Conservation (phyloP, 2,888 invertebrate species). For the Temnothorax rugatulus region DNA sequence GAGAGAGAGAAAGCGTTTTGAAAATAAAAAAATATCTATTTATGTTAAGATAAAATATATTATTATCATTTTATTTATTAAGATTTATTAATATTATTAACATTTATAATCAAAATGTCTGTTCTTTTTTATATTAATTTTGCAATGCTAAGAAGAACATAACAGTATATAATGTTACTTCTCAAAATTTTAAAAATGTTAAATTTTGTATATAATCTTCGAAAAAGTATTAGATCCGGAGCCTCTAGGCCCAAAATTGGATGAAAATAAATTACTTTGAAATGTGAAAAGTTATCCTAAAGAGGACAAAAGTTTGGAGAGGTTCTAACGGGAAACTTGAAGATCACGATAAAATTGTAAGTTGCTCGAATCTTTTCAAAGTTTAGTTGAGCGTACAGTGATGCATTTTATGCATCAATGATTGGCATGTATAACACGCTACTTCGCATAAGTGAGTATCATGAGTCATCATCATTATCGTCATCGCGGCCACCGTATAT, state of each 20-base stretch:
- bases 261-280: not conserved
- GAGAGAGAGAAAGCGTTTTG: not conserved
- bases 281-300: not conserved
- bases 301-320: not conserved
- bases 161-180: not conserved
- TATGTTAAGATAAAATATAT: not conserved
- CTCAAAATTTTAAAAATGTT: not conserved
- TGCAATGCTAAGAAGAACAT: not conserved
- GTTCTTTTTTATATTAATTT: not conserved
- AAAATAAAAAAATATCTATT: not conserved
- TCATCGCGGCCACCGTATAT: constrained; percentile 50
- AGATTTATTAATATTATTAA: not conserved
- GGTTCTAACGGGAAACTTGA: not conserved
- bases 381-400: constrained; percentile 36
- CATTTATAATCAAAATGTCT: not conserved
- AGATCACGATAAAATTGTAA: not conserved
- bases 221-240: not conserved
- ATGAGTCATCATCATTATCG: constrained; percentile 60
- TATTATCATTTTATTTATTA: not conserved
- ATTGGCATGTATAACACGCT: not conserved
- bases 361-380: not conserved
- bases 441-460: constrained; percentile 13
- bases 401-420: not conserved
- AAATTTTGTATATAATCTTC: not conserved
- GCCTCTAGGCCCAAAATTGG: not conserved